Percentiles rank a stretch among this genome's conserved stretches.
Evolutionary conservation across 2,888 invertebrate species (phyloP).

Genomic region (Synanthedon andrenaeformis): DNA sequence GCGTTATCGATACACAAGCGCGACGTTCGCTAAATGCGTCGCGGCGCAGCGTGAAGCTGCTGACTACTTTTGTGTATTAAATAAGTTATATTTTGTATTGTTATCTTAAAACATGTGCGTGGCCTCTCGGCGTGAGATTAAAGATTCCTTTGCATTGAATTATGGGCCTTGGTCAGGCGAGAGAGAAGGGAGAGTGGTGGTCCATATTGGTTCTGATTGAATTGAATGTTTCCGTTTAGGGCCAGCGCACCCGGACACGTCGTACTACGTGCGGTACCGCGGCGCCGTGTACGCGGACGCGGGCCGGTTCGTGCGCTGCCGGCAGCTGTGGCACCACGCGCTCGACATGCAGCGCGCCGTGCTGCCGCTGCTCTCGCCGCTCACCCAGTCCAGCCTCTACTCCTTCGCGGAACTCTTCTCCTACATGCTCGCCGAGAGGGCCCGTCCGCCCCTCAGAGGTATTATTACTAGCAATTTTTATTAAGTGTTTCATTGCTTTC

Average conservation of each 20-base stretch:
- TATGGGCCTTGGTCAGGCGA: too few relatives aligned
- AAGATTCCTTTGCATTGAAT: too few relatives aligned
- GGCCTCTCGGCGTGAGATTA: too few relatives aligned
- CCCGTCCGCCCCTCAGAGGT: slow-evolving; percentile 75
- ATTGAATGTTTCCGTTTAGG: slow-evolving; percentile 33
- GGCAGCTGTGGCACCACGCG: slow-evolving; percentile 96
- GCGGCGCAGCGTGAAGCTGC: too few relatives aligned
- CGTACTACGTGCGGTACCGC: slow-evolving; percentile 94
- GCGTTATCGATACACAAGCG: too few relatives aligned
- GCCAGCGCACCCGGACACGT: slow-evolving; percentile 96
- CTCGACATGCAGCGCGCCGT: slow-evolving; percentile 95
- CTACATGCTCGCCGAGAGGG: slow-evolving; percentile 92
- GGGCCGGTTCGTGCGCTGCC: slow-evolving; percentile 91
- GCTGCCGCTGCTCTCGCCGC: slow-evolving; percentile 91
- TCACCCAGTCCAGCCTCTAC: slow-evolving; percentile 94
- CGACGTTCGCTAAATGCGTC: too few relatives aligned
- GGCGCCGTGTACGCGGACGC: slow-evolving; percentile 96
- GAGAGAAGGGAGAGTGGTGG: too few relatives aligned
- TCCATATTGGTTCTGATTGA: too few relatives aligned
- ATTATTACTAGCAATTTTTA: background rate
- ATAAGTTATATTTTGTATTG: too few relatives aligned
- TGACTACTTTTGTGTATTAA: too few relatives aligned
- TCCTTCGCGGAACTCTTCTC: slow-evolving; percentile 95
- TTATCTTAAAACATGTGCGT: too few relatives aligned
- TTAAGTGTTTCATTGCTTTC: too few relatives aligned